Percentiles rank a stretch among this genome's conserved stretches.
Conservation (phyloP, 1,140 invertebrate species). For the Scaptomyza montana region DNA sequence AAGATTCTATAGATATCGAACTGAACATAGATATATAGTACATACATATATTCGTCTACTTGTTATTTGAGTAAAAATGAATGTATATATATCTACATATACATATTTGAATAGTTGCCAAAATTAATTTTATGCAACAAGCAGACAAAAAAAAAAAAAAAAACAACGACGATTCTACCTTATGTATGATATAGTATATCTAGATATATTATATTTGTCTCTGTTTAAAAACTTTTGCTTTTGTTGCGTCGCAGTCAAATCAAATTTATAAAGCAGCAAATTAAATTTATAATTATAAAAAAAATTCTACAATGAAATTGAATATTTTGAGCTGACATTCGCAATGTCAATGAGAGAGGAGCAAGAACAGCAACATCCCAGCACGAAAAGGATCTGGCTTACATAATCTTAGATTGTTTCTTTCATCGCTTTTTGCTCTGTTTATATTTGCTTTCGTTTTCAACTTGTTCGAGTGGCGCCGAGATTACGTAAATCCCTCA, state of each 20-base stretch:
- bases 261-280: constrained; percentile 11
- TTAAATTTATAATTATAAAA: constrained; percentile 25
- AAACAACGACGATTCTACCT: constrained; percentile 3
- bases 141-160: constrained; percentile 26
- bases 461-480: constrained; percentile 65
- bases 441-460: constrained; percentile 59
- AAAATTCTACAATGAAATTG: constrained; percentile 12
- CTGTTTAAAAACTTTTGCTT: constrained; percentile 35
- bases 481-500: constrained; percentile 69
- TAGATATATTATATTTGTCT: constrained; percentile 8
- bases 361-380: neutral
- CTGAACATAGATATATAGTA: constrained; percentile 26
- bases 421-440: neutral
- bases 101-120: constrained; percentile 77
- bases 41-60: constrained; percentile 62
- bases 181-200: constrained; percentile 34
- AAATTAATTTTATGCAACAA: constrained; percentile 72
- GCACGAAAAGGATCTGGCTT: constrained; percentile 13
- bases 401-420: constrained; percentile 25
- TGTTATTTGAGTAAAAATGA: constrained; percentile 61
- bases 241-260: constrained; percentile 5
- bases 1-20: constrained; percentile 51
- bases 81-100: constrained; percentile 29
- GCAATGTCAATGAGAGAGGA: constrained; percentile 38
- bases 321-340: constrained; percentile 35